These are phyloP conservation scores for Diadema setosum DNA, from an alignment of 35 echinoderm and acorn worm genomes.

Conservation along the genomic window DNA sequence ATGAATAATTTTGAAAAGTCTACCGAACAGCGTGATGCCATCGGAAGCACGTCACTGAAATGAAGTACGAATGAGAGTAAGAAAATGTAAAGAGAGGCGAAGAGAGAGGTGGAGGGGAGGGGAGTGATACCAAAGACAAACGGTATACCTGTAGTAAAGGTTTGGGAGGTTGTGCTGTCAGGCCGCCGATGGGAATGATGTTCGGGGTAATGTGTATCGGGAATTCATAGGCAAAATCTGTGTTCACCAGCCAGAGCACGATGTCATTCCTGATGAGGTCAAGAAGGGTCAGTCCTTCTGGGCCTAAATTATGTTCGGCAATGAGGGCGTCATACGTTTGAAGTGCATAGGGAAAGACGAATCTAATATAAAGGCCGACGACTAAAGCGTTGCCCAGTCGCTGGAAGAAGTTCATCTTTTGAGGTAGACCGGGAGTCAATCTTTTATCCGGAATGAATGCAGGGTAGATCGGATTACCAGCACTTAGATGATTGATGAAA, in stretches of 20 bases:
- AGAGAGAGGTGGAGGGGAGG: background rate
- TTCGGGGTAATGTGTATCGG: slow-evolving; percentile 52
- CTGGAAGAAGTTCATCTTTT: slow-evolving; percentile 56
- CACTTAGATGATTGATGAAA: slow-evolving; percentile 8
- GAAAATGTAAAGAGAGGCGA: background rate
- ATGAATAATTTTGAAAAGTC: too few relatives aligned
- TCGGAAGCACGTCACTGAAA: background rate
- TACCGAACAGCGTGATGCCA: background rate
- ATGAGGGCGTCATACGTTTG: slow-evolving; percentile 14
- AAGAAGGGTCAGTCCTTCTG: background rate
- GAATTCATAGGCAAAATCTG: slow-evolving; percentile 60
- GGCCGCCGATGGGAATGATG: slow-evolving; percentile 53
- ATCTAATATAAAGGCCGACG: slow-evolving; percentile 1
- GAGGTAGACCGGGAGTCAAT: background rate
- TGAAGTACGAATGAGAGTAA: background rate
- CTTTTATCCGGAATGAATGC: slow-evolving; percentile 42
- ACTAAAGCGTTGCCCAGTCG: slow-evolving; percentile 33
- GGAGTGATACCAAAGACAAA: background rate
- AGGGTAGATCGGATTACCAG: slow-evolving; percentile 35
- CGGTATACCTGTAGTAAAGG: slow-evolving; percentile 39
- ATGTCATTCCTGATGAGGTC: slow-evolving; percentile 4
- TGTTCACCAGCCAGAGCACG: slow-evolving; percentile 29
- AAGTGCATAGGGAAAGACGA: background rate
- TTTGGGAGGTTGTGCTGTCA: slow-evolving; percentile 53
- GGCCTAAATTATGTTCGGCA: background rate